Evolutionary conservation across 2,797 vertebrate species (phyloP).

Genomic region (Crenichthys baileyi): DNA sequence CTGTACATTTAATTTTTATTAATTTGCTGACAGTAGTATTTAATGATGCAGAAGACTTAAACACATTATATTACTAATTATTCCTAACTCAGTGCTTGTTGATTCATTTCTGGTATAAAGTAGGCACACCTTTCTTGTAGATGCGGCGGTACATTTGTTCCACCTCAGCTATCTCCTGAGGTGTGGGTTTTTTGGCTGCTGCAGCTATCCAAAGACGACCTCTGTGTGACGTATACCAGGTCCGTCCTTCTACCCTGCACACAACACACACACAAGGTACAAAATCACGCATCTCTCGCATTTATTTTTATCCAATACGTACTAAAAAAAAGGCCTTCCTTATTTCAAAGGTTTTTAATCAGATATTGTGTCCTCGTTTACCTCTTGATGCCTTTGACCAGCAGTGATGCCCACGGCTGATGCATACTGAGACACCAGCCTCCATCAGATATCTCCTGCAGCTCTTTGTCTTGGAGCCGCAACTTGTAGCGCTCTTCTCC

Average conservation of each 20-base stretch:
- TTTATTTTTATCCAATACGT: neutral
- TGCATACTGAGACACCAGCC: constrained; percentile 98
- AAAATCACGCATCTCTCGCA: neutral
- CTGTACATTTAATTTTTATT: neutral
- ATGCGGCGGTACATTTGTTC: constrained; percentile 87
- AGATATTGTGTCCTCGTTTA: constrained; percentile 15
- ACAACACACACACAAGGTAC: neutral
- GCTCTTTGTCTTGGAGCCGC: constrained; percentile 92
- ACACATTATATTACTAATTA: neutral
- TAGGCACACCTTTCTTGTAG: constrained; percentile 81
- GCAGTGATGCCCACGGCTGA: constrained; percentile 96
- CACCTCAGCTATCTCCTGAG: constrained; percentile 89
- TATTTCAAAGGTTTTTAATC: neutral
- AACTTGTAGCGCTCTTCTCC: constrained; percentile 77
- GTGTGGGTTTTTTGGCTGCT: constrained; percentile 89
- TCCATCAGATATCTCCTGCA: constrained; percentile 93
- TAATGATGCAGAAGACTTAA: neutral
- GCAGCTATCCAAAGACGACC: constrained; percentile 97
- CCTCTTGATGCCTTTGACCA: constrained; percentile 93
- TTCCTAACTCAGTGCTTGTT: neutral
- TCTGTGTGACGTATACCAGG: constrained; percentile 94
- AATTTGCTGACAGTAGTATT: neutral
- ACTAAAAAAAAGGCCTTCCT: neutral
- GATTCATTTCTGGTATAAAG: neutral
- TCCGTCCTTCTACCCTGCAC: constrained; percentile 92